Evolutionary conservation across 2,888 invertebrate genomes (phyloP), one percentile per base, ranked within the genome.

Genomic region (Scelioninae gen. 2): DNA sequence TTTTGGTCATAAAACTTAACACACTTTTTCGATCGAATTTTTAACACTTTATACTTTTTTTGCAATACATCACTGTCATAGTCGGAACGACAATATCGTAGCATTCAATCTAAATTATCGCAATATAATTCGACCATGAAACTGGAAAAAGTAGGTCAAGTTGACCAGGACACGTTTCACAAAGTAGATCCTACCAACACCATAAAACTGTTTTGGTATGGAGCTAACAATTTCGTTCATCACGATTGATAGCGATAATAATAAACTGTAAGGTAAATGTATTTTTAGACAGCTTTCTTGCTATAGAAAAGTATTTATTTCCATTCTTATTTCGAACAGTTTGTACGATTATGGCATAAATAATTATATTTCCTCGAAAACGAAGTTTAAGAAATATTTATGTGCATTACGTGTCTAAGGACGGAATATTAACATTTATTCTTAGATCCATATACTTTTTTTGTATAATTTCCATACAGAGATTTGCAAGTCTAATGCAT

Each of bases 161-260:
- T 72, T 72, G 72, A 72, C 65, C 72, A 65, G 72, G 72, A 65
- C 72, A 65, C 67, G 72, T 72, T 72, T 72, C 50, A 72, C 55
- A 48, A 65, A 65, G 46, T 65, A 45, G 64, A 64, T 53, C 41
- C 52, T 53, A 50, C 60, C 37, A 11, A 37, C 53, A 39, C 52
- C 35, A 50, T 69, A 53, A 69, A 69, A 69, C 11, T 69, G 60
- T 69, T 69, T 69, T 69, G 53, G 39, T 45, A 61, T 25, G 31
- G 35, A 60, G 46, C 53, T 69, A 58, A 48, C 48, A 65, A 55
- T 65, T 55, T 65, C 57, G 53, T 39, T 55, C 55, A 25, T 2
- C 35, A 1, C 43, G 33, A n/a, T 2, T 25, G 39, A 3, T 15
- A 25, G 18, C 43, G 19, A 37, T 41, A 46, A 60, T n/a, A 48